Evolutionary conservation across 2,888 invertebrate genomes (phyloP).

Genomic region (Epistrophella euchroma): DNA sequence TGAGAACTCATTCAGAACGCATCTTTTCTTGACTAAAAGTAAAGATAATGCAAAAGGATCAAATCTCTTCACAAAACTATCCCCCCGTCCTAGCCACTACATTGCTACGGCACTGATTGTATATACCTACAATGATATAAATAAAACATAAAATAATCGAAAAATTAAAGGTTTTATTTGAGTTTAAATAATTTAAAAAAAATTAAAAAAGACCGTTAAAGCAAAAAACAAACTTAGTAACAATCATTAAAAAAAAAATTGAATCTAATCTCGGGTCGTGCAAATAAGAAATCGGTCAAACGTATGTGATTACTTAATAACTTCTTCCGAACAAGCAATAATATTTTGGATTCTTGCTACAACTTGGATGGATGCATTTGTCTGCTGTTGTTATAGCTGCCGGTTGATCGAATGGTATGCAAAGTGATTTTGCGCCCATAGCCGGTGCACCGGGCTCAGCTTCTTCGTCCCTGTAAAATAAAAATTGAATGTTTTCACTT

Average conservation of each 20-base stretch:
- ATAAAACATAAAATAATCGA: no score
- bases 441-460: slow-evolving; percentile 93
- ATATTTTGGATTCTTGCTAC: slow-evolving; percentile 90
- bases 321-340: slow-evolving; percentile 98
- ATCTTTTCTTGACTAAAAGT: no score
- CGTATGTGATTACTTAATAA: slow-evolving; percentile 86
- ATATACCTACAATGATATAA: no score
- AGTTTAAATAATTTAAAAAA: slow-evolving; percentile 22
- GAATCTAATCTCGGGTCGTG: slow-evolving; percentile 1
- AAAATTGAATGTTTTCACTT: neutral
- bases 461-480: slow-evolving; percentile 83
- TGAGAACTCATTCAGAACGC: no score
- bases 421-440: slow-evolving; percentile 99
- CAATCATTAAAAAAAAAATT: slow-evolving; percentile 34
- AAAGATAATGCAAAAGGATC: no score
- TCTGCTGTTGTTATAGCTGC: slow-evolving; percentile 86
- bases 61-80: no score
- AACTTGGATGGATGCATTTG: slow-evolving; percentile 94
- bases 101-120: no score
- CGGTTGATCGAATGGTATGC: slow-evolving; percentile 97
- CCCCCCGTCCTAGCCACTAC: no score
- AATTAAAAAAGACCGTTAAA: neutral
- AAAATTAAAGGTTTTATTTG: slow-evolving; percentile 27
- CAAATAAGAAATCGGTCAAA: slow-evolving; percentile 17
- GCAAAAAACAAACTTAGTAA: neutral